These are phyloP conservation scores for Pterocles orientalis DNA, from an alignment of 2,113 vertebrate genomes.

Conservation along the genomic window DNA sequence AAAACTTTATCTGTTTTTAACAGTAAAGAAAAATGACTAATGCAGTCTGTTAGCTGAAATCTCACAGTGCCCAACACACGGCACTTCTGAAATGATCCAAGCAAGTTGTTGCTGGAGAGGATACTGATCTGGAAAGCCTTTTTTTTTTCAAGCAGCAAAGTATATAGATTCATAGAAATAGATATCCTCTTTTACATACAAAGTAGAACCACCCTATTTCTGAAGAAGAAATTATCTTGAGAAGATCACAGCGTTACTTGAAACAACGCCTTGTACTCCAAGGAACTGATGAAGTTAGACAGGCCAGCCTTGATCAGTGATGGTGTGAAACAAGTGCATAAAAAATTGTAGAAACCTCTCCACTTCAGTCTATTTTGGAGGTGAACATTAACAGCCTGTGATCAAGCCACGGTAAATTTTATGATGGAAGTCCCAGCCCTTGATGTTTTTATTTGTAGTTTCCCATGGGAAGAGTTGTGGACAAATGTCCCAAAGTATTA, in stretches of 20 bases:
- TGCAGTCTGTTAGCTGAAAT: neutral
- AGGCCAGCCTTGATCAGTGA: neutral
- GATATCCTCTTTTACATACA: neutral
- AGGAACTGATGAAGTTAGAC: neutral
- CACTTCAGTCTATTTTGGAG: neutral
- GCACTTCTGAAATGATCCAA: neutral
- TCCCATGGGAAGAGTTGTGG: neutral
- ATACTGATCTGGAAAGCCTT: neutral
- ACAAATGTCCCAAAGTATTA: neutral
- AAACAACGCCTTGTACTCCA: neutral
- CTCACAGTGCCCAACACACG: fast-evolving
- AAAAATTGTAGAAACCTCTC: neutral
- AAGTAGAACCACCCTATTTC: neutral
- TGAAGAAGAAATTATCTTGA: neutral
- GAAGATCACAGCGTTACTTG: neutral
- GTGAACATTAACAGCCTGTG: neutral
- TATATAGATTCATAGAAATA: neutral
- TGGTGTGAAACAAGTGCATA: neutral
- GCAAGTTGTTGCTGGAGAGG: neutral
- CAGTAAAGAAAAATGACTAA: neutral
- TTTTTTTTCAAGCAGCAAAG: neutral
- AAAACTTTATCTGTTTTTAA: neutral
- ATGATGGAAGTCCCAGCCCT: neutral
- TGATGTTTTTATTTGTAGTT: neutral
- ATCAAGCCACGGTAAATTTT: neutral